A percentile compares a stretch with the other conserved stretches of the same genome.
Evolutionary conservation across 1,140 invertebrate genomes (phyloP).

Genomic region (Colletes latitarsis): DNA sequence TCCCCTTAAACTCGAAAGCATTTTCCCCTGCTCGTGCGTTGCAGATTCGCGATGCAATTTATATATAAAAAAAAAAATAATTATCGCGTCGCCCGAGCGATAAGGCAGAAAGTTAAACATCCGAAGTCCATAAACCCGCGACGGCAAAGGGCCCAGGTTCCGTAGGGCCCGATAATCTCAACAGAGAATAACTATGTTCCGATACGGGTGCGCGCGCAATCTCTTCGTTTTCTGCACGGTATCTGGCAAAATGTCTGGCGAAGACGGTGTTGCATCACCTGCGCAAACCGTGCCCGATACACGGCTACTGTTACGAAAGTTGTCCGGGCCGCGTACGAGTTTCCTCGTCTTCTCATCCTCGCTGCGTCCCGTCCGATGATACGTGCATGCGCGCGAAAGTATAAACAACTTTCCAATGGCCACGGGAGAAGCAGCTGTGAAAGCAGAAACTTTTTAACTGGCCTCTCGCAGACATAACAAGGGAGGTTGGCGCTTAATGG

Average conservation of each 20-base stretch:
- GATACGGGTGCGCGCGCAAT: constrained; percentile 7
- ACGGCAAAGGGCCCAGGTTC: background rate
- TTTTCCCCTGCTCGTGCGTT: too few species aligned
- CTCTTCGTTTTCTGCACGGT: constrained; percentile 27
- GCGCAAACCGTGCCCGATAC: constrained; percentile 48
- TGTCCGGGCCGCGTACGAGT: background rate
- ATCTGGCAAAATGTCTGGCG: constrained; percentile 26
- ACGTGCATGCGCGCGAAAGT: constrained; percentile 48
- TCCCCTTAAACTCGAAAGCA: too few species aligned
- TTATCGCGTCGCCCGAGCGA: constrained; percentile 1
- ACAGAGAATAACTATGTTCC: background rate
- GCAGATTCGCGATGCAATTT: too few species aligned
- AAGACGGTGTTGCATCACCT: constrained; percentile 52
- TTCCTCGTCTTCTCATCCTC: constrained; percentile 22
- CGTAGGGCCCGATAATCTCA: background rate
- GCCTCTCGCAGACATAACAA: constrained; percentile 24
- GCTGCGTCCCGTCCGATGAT: constrained; percentile 46
- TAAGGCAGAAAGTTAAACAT: background rate
- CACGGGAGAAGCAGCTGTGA: constrained; percentile 60
- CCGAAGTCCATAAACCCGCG: background rate
- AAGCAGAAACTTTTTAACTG: constrained; percentile 63
- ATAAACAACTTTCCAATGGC: constrained; percentile 64
- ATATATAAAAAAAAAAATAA: background rate
- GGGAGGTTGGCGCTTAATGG: constrained; percentile 19
- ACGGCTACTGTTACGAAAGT: constrained; percentile 57